Evolutionary conservation across 2,888 invertebrate species (phyloP).

Genomic region (Muschampia plurimacula): DNA sequence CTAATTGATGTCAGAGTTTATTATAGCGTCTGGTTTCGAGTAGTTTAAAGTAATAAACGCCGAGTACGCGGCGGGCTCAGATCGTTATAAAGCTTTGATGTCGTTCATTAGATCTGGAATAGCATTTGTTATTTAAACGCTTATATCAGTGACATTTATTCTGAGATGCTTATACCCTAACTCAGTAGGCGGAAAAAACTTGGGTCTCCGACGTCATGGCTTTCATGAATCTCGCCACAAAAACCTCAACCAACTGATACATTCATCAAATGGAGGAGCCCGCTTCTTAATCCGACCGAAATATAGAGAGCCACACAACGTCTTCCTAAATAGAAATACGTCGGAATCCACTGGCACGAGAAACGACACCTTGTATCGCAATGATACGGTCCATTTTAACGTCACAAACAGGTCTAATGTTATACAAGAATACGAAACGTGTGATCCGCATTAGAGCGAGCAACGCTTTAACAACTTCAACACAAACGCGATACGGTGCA

Average conservation of each 20-base stretch:
- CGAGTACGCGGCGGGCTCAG: constrained; percentile 49
- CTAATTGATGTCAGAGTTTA: constrained; percentile 70
- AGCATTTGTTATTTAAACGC: constrained; percentile 25
- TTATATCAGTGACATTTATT: constrained; percentile 19
- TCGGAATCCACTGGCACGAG: constrained; percentile 46
- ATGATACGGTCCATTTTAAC: constrained; percentile 60
- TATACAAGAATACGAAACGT: constrained; percentile 64
- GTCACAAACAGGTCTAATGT: constrained; percentile 52
- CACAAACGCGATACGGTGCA: constrained; percentile 71
- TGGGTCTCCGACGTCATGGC: constrained; percentile 53
- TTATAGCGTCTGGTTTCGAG: constrained; percentile 57
- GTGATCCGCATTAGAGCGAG: constrained; percentile 65
- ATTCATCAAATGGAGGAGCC: constrained; percentile 74
- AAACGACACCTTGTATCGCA: constrained; percentile 58
- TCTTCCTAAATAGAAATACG: constrained; percentile 71
- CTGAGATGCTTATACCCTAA: constrained; percentile 39
- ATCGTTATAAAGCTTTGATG: constrained; percentile 61
- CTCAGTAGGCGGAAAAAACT: constrained; percentile 54
- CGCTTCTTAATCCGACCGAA: constrained; percentile 74
- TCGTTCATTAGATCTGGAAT: constrained; percentile 46
- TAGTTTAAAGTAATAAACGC: constrained; percentile 55
- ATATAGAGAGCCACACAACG: constrained; percentile 67
- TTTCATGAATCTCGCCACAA: constrained; percentile 65
- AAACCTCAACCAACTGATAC: constrained; percentile 68
- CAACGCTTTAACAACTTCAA: constrained; percentile 74